phyloP scores from a whole-genome alignment of 2,797 vertebrate species.

The Sylvilagus floridanus region DNA sequence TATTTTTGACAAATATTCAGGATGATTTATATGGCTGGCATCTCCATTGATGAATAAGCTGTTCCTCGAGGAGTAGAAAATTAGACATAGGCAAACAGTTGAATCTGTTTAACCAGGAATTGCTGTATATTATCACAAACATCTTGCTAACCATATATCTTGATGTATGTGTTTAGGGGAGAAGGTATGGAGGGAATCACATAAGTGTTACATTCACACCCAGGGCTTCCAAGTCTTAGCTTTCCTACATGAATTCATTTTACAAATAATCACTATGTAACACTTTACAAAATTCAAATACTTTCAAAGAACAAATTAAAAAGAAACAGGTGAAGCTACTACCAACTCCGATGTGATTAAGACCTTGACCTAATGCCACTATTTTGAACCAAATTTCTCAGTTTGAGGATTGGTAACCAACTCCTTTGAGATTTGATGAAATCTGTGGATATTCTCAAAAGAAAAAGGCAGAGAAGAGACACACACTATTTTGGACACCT shows the following conservation, averaged over 20 bases:
- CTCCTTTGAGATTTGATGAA: background rate
- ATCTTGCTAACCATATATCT: conserved; percentile 2
- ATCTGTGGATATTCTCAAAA: background rate
- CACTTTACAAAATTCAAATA: background rate
- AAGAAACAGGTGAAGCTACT: background rate
- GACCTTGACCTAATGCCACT: background rate
- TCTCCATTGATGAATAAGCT: conserved; percentile 1
- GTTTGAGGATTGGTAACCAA: background rate
- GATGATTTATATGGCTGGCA: background rate
- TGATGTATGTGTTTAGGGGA: background rate
- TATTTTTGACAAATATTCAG: conserved; percentile 20
- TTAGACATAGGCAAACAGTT: conserved; percentile 12
- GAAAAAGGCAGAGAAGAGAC: background rate
- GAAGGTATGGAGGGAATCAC: too few species aligned
- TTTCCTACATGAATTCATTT: background rate
- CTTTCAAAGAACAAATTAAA: conserved; percentile 42
- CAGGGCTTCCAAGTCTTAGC: too few species aligned
- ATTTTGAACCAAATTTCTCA: background rate
- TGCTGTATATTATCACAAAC: conserved; percentile 16
- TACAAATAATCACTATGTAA: background rate
- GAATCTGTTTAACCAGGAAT: background rate
- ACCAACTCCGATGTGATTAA: background rate
- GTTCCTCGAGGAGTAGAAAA: background rate
- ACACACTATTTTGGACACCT: background rate
- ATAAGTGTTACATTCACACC: background rate